These are phyloP conservation scores for Andrena dorsata DNA, from an alignment of 2,888 invertebrate genomes.

Conservation along the genomic window DNA sequence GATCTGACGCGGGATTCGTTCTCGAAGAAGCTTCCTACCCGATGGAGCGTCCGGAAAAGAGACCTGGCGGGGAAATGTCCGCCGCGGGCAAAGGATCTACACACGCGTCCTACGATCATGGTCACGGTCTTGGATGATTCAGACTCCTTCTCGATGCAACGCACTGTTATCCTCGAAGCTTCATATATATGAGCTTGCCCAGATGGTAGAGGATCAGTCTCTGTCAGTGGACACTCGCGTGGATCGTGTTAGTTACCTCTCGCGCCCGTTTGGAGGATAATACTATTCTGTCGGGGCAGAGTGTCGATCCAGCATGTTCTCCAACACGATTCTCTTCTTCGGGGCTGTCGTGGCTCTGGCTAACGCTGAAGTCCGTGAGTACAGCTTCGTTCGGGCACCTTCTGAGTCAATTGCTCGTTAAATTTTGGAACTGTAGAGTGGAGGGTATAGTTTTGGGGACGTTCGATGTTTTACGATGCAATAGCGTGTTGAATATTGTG, in stretches of 20 bases:
- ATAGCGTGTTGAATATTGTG: no score
- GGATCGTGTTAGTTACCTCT: background rate
- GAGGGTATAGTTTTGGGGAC: no score
- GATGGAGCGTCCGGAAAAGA: background rate
- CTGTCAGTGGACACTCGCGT: constrained; percentile 24
- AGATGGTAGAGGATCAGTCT: constrained; percentile 63
- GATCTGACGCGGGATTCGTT: background rate
- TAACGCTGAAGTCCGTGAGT: constrained; percentile 77
- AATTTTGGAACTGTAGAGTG: no score
- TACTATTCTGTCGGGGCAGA: background rate
- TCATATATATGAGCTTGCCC: constrained; percentile 73
- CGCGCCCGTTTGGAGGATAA: background rate
- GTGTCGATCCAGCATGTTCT: constrained; percentile 19
- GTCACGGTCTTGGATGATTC: constrained; percentile 75
- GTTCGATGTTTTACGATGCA: no score
- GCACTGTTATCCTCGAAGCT: constrained; percentile 65
- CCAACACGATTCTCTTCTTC: constrained; percentile 29
- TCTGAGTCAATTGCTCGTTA: background rate
- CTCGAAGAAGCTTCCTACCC: background rate
- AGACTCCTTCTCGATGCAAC: constrained; percentile 68
- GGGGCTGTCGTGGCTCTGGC: constrained; percentile 40
- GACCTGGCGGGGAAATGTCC: background rate
- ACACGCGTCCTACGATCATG: constrained; percentile 37
- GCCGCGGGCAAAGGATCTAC: background rate
- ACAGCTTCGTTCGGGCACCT: background rate